Percentiles rank a stretch among this genome's conserved stretches.
Conservation (phyloP, 2,888 invertebrate species). For the Phorcus lineatus region DNA sequence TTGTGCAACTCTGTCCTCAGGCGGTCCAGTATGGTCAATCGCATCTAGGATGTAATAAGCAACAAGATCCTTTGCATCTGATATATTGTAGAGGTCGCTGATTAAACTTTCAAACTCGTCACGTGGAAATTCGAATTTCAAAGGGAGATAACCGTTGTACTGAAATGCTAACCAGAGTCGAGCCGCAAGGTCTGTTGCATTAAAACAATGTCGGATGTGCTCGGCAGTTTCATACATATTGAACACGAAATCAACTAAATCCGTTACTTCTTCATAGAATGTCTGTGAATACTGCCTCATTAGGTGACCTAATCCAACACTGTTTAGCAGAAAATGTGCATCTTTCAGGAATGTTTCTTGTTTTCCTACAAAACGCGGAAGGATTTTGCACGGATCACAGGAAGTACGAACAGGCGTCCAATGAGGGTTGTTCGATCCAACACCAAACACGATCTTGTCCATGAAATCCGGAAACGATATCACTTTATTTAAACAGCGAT, state of each 20-base stretch:
- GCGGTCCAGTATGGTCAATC: background rate
- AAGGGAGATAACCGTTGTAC: background rate
- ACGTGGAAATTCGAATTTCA: background rate
- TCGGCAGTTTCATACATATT: background rate
- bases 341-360: background rate
- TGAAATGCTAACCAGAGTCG: background rate
- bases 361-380: background rate
- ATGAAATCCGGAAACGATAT: background rate
- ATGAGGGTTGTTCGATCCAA: background rate
- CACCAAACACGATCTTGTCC: background rate
- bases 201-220: background rate
- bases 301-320: background rate
- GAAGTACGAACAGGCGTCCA: background rate
- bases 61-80: background rate
- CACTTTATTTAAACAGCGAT: background rate
- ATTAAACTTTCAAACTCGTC: background rate
- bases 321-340: background rate
- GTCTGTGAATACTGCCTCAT: background rate
- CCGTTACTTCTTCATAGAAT: background rate
- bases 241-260: background rate
- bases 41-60: background rate
- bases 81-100: too few relatives aligned
- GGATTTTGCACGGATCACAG: background rate
- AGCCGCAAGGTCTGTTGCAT: background rate
- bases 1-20: background rate